These are phyloP conservation scores for Scaeva pyrastri DNA, from an alignment of 2,888 invertebrate genomes.

Conservation along the genomic window DNA sequence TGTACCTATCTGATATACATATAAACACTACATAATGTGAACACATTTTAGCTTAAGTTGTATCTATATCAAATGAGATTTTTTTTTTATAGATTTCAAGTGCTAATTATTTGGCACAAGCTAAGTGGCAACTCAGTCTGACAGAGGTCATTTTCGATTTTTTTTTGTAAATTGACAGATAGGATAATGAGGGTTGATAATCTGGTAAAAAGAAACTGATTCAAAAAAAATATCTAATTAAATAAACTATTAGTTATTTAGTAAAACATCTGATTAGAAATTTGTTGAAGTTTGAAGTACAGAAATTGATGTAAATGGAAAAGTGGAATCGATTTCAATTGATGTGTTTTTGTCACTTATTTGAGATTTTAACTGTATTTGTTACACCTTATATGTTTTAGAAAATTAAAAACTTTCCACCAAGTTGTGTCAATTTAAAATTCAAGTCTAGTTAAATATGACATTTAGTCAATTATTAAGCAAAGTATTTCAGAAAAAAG, in stretches of 20 bases:
- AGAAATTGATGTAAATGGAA: background rate
- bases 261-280: constrained; percentile 1
- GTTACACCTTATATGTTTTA: background rate
- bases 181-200: too few species aligned
- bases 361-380: background rate
- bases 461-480: too few species aligned
- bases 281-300: background rate
- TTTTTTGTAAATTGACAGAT: too few species aligned
- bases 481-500: too few species aligned
- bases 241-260: background rate
- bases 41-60: background rate
- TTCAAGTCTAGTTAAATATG: too few species aligned
- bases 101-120: constrained; percentile 47
- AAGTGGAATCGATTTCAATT: constrained; percentile 49
- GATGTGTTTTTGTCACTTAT: constrained; percentile 19
- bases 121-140: constrained; percentile 11
- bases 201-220: background rate
- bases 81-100: constrained; percentile 1
- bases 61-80: background rate
- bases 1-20: background rate
- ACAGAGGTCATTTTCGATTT: constrained; percentile 26
- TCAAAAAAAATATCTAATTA: constrained; percentile 1
- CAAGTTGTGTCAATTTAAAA: too few species aligned
- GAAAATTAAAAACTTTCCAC: too few species aligned
- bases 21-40: too few species aligned